A percentile compares a stretch with the other conserved stretches of the same genome.
Conservation (phyloP, 2,113 vertebrate genomes). For the Cheilinus undulatus region DNA sequence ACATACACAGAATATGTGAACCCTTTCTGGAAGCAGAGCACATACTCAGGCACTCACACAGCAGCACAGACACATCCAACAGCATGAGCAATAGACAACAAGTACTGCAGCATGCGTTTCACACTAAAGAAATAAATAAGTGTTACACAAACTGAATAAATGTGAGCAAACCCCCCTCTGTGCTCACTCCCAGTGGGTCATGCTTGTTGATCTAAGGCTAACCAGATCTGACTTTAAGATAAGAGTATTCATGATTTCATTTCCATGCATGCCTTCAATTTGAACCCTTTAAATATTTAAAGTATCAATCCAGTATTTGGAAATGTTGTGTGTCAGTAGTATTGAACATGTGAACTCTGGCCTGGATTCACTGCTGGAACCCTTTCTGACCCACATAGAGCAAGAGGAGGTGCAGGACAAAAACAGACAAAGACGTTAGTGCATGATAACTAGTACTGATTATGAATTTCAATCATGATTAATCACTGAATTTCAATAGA, state of each 20-base stretch:
- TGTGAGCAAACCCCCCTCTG: slow-evolving; percentile 2
- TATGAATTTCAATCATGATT: too few relatives aligned
- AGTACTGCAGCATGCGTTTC: slow-evolving; percentile 28
- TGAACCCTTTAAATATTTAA: slow-evolving; percentile 76
- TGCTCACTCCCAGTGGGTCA: slow-evolving; percentile 41
- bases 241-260: slow-evolving; percentile 83
- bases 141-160: slow-evolving; percentile 43
- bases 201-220: slow-evolving; percentile 70
- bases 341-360: slow-evolving; percentile 59
- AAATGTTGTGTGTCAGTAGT: slow-evolving; percentile 52
- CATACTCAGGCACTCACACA: slow-evolving; percentile 26
- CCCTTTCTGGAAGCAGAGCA: slow-evolving; percentile 54
- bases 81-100: slow-evolving; percentile 46
- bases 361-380: slow-evolving; percentile 16
- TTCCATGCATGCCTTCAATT: slow-evolving; percentile 79
- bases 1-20: slow-evolving; percentile 55
- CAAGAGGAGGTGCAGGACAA: neutral
- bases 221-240: slow-evolving; percentile 65
- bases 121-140: slow-evolving; percentile 35
- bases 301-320: slow-evolving; percentile 46
- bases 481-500: too few relatives aligned
- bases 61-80: slow-evolving; percentile 24
- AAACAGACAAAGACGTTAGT: neutral
- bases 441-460: too few relatives aligned
- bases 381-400: neutral